Evolutionary conservation across 2,113 vertebrate species (phyloP).

Genomic region (Irena cyanogastra): DNA sequence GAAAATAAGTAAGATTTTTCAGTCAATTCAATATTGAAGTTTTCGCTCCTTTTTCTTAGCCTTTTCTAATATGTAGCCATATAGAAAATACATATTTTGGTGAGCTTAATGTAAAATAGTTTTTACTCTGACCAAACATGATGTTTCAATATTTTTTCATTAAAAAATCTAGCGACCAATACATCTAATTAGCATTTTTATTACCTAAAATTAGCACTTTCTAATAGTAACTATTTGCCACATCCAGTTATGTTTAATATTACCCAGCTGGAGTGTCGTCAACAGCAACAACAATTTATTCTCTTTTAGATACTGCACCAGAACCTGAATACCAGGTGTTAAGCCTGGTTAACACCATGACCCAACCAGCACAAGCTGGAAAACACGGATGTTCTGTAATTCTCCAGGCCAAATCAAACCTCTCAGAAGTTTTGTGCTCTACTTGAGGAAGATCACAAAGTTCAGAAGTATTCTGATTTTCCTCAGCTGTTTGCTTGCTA

Average conservation of each 20-base stretch:
- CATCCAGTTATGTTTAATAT: background rate
- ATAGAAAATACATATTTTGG: background rate
- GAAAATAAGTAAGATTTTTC: background rate
- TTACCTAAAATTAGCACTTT: background rate
- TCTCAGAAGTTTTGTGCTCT: background rate
- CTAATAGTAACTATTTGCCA: background rate
- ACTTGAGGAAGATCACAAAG: background rate
- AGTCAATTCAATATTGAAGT: background rate
- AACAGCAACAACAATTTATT: slow-evolving; percentile 1
- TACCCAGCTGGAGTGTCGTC: background rate
- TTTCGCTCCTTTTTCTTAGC: background rate
- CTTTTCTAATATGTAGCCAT: background rate
- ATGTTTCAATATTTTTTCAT: background rate
- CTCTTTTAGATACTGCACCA: background rate
- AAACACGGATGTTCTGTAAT: background rate
- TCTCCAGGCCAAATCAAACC: background rate
- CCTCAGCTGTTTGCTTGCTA: background rate
- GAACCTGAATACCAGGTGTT: background rate
- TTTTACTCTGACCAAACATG: background rate
- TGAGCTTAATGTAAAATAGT: background rate
- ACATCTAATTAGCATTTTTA: background rate
- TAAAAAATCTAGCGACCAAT: background rate
- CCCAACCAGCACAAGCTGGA: background rate
- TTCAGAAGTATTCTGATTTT: background rate
- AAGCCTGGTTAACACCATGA: background rate